Conservation (phyloP, 2,113 vertebrate species). For the Hydrochoerus hydrochaeris region DNA sequence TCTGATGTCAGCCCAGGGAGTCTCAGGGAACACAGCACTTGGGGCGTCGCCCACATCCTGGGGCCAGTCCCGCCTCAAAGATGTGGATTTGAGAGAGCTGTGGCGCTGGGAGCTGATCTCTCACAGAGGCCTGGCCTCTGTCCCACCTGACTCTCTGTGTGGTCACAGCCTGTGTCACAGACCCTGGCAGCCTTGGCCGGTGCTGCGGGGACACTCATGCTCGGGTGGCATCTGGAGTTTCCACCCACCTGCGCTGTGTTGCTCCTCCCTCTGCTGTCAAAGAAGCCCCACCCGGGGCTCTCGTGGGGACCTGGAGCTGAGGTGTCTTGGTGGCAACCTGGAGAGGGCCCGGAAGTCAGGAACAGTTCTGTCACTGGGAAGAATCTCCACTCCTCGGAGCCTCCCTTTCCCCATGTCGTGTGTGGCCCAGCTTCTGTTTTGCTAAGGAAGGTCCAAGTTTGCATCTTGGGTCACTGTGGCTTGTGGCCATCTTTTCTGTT, state of each 20-base stretch:
- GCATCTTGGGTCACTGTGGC: background rate
- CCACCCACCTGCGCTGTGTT: background rate
- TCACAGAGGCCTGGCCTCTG: background rate
- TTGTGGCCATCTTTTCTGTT: background rate
- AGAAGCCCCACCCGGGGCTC: background rate
- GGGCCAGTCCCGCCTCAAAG: background rate
- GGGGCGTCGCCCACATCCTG: constrained; percentile 60
- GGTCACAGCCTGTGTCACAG: background rate
- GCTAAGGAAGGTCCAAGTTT: background rate
- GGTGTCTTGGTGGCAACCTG: background rate
- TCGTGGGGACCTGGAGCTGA: background rate
- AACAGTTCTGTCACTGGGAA: background rate
- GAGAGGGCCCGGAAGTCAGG: background rate
- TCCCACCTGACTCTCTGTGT: background rate
- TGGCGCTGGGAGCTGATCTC: background rate
- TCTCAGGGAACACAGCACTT: background rate
- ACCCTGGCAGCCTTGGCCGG: background rate
- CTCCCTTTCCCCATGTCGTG: background rate
- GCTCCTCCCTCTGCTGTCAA: background rate
- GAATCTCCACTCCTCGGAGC: background rate
- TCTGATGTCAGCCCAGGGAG: background rate
- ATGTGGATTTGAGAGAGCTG: background rate
- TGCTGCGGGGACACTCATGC: accelerated
- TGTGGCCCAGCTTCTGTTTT: background rate
- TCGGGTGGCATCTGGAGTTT: background rate